Evolutionary conservation across 2,113 vertebrate genomes (phyloP).

Genomic region (Perognathus longimembris): DNA sequence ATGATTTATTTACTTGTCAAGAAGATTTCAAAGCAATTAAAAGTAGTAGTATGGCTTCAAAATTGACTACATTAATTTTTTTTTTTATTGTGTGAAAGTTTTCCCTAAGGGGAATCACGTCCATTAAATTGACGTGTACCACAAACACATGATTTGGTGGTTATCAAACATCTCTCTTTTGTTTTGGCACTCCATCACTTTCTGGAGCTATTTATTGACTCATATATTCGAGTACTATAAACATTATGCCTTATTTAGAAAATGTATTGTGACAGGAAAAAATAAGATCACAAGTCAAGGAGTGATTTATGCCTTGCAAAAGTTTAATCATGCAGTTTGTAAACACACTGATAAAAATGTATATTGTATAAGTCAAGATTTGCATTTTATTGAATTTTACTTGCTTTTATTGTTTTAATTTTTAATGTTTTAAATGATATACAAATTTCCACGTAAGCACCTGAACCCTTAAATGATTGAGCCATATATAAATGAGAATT

Average conservation of each 20-base stretch:
- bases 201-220: conserved; percentile 66
- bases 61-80: neutral
- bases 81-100: conserved; percentile 28
- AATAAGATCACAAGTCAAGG: conserved; percentile 32
- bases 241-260: conserved; percentile 66
- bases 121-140: neutral
- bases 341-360: conserved; percentile 4
- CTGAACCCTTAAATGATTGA: neutral
- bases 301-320: conserved; percentile 65
- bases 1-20: neutral
- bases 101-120: conserved; percentile 32
- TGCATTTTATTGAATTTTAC: neutral
- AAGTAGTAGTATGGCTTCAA: neutral
- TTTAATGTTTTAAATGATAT: neutral
- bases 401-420: neutral
- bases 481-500: conserved; percentile 8
- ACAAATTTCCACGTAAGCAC: neutral
- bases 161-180: conserved; percentile 59
- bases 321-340: neutral
- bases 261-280: conserved; percentile 64
- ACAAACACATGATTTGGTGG: neutral
- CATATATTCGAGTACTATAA: conserved; percentile 65
- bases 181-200: conserved; percentile 45
- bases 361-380: conserved; percentile 55
- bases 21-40: neutral